phyloP scores from a whole-genome alignment of 2,113 vertebrate genomes.

The Rynchops niger region DNA sequence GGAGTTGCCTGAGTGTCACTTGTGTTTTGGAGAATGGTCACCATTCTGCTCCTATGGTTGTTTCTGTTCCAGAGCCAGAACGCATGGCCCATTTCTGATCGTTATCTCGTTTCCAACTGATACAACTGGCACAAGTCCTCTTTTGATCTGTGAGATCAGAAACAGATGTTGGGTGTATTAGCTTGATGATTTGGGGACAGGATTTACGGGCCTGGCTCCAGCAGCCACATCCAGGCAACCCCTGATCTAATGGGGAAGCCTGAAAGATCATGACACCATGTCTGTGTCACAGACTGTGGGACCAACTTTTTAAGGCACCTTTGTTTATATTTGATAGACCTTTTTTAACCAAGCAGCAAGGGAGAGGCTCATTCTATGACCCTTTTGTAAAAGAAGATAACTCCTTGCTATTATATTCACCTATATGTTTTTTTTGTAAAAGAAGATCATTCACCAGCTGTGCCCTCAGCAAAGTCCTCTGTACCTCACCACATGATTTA shows the following conservation, averaged over 20 bases:
- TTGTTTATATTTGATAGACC: background rate
- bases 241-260: background rate
- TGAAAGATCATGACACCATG: background rate
- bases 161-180: background rate
- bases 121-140: background rate
- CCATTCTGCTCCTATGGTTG: background rate
- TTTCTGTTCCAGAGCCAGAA: background rate
- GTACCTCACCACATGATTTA: background rate
- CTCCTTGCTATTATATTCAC: background rate
- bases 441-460: background rate
- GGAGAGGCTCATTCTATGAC: background rate
- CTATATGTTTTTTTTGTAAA: background rate
- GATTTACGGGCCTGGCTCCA: background rate
- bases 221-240: background rate
- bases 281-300: background rate
- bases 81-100: background rate
- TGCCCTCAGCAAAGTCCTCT: background rate
- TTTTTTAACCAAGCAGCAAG: background rate
- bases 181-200: background rate
- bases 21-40: background rate
- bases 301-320: background rate
- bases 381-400: background rate
- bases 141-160: constrained; percentile 12
- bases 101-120: background rate
- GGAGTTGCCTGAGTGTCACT: background rate